Evolutionary conservation across 2,113 vertebrate genomes (phyloP), one percentile per base, ranked within the genome.

Genomic region (Dinomys branickii): DNA sequence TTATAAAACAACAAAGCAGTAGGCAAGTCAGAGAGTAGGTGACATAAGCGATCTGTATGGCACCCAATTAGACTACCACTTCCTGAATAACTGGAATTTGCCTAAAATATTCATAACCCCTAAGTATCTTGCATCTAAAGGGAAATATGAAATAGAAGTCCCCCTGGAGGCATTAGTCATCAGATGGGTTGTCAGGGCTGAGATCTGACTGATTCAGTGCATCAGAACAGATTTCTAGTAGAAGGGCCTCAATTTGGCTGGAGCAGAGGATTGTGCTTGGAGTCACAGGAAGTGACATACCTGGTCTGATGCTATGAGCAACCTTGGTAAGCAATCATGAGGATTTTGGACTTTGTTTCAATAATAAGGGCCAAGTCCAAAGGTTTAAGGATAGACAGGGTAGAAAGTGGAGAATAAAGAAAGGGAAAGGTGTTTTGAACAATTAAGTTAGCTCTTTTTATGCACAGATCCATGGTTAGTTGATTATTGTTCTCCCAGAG

Each of bases 61-160:
- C 20, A 58, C 12, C 41, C 0, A 50, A 26, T 84, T 93, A 83
- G 78, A 75, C 65, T 20, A 81, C 81, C 52, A n/a, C n/a, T 44
- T 20, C n/a, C 10, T 24, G 24, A 91, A 65, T 82, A 58, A 81
- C n/a, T 92, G 47, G 47, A 87, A 93, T 94, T 83, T 90, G n/a
- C 71, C 71, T 67, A 73, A 95, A 88, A 85, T 92, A 58, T 90
- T 88, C 16, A 50, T 69, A 84, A 94, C 56, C 35, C 26, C 28
- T 81, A n/a, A 77, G 26, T 81, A 50, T 81, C 67, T 47, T 81
- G 35, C 3, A 20, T 94, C 12, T 47, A 3, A 16, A 52, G 86
- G 44, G 56, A 95, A 85, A 54, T 44, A 41, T 24, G 54, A 63
- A 41, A 81, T 44, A 69, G 14, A 52, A 44, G 33, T 38, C 41